Evolutionary conservation across 2,797 vertebrate species (phyloP).

Genomic region (Glyptemys insculpta): DNA sequence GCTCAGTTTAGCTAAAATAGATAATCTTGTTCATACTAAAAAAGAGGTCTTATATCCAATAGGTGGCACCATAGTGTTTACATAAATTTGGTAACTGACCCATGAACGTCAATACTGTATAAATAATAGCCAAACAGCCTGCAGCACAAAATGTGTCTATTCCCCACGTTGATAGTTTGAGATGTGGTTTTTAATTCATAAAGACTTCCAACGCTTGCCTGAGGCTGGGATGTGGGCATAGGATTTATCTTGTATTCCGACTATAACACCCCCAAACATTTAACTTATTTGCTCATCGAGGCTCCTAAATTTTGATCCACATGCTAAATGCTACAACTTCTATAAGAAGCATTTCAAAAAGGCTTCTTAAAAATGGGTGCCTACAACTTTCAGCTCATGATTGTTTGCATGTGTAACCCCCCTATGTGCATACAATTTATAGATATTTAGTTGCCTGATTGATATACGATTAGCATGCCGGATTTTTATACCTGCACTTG

Average conservation of each 20-base stretch:
- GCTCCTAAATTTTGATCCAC: not conserved
- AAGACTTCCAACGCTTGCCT: constrained; percentile 15
- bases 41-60: constrained; percentile 10
- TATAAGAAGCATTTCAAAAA: not conserved
- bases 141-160: not conserved
- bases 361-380: not conserved
- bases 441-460: not conserved
- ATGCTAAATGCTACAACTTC: not conserved
- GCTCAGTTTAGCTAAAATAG: not conserved
- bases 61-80: constrained; percentile 68
- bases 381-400: not conserved
- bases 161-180: not conserved
- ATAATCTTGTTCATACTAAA: not conserved
- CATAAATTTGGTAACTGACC: not conserved
- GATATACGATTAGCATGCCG: not conserved
- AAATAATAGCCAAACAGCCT: not conserved
- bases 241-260: not conserved
- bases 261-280: not conserved
- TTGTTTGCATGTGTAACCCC: not conserved
- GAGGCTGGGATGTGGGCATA: not conserved
- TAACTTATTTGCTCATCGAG: not conserved
- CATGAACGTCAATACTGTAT: not conserved
- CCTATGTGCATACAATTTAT: not conserved
- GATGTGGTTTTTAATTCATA: not conserved
- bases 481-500: not conserved